phyloP scores from a whole-genome alignment of 2,797 vertebrate genomes.

The Manis javanica region DNA sequence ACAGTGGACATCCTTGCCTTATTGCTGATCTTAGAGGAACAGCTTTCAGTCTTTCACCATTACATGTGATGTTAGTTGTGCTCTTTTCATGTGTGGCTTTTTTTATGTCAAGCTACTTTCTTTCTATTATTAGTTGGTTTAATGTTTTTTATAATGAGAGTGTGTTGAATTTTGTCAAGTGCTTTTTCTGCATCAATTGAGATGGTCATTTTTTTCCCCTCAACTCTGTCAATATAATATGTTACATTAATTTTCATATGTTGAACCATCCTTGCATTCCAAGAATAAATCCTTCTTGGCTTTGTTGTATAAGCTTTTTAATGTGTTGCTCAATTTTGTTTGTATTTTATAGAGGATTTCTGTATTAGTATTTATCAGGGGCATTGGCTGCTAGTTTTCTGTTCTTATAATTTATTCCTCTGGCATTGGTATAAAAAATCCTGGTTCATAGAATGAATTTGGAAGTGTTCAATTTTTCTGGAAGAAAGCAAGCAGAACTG shows the following conservation, averaged over 20 bases:
- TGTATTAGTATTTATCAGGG: neutral
- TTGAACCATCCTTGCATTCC: neutral
- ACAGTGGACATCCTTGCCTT: neutral
- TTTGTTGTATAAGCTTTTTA: neutral
- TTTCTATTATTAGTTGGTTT: neutral
- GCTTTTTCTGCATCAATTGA: neutral
- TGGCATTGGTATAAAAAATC: neutral
- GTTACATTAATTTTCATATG: neutral
- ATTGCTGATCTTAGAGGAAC: neutral
- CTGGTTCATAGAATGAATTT: neutral
- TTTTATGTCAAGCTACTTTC: neutral
- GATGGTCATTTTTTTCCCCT: neutral
- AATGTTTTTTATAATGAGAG: neutral
- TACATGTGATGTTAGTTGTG: too few relatives aligned
- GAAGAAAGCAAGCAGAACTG: neutral
- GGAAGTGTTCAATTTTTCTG: neutral
- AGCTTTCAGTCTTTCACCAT: neutral
- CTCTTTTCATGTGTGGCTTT: too few relatives aligned
- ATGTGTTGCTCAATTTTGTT: neutral
- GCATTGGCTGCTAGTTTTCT: neutral
- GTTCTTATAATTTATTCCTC: neutral
- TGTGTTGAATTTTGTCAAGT: neutral
- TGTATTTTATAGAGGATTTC: neutral
- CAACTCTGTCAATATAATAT: neutral
- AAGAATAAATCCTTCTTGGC: neutral